Percentiles rank a stretch among this genome's conserved stretches.
Conservation (phyloP, 2,113 vertebrate species). For the Pteronura brasiliensis region DNA sequence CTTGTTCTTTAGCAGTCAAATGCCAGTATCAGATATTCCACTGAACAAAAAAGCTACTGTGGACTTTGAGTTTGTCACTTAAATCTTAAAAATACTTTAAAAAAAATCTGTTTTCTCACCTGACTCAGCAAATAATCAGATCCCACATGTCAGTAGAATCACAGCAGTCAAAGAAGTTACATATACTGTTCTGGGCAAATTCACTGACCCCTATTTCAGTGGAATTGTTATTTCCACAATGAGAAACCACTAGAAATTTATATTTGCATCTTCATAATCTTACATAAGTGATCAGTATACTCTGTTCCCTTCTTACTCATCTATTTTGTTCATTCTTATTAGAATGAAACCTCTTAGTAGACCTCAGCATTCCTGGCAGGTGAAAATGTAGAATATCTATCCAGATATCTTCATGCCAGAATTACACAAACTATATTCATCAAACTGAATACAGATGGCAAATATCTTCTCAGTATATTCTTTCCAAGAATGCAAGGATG, state of each 20-base stretch:
- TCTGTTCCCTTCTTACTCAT: not conserved
- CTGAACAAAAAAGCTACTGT: not conserved
- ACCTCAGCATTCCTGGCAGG: not conserved
- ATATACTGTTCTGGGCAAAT: not conserved
- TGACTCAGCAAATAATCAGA: not conserved
- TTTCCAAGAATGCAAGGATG: not conserved
- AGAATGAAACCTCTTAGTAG: constrained; percentile 35
- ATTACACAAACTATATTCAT: constrained; percentile 15
- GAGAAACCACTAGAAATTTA: constrained; percentile 31
- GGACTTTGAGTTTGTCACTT: not conserved
- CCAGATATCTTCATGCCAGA: not conserved
- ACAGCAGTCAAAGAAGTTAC: not conserved
- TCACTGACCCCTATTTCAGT: not conserved
- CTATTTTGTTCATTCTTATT: not conserved
- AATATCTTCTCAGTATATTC: not conserved
- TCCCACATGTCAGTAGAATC: not conserved
- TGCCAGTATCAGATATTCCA: not conserved
- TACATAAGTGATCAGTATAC: constrained; percentile 14
- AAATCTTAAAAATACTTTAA: not conserved
- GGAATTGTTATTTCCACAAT: constrained; percentile 27
- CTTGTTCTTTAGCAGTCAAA: constrained; percentile 19
- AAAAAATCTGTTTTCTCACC: not conserved
- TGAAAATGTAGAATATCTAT: constrained; percentile 1
- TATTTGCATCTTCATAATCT: constrained; percentile 34
- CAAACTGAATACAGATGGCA: not conserved